Base-by-base conservation (phyloP, 2,888 invertebrate genomes). In the Tiphia femorata region DNA sequence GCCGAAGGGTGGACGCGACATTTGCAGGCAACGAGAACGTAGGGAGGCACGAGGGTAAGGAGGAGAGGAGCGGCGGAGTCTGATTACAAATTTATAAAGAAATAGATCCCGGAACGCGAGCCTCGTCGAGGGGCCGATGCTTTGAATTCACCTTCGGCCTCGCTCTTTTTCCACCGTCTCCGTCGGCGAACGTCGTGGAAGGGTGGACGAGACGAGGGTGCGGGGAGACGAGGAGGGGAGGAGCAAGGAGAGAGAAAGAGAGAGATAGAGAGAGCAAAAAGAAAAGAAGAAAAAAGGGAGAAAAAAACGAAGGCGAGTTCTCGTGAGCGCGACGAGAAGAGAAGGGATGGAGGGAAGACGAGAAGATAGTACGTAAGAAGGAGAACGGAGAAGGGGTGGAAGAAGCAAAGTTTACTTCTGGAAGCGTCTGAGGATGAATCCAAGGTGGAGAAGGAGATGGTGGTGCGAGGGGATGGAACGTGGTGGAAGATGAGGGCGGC, bases 51-150 rank as follows among this genome's bases (percentile, higher is more conserved):
- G 44, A 41, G 59, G 55, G 19, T n/a, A 17, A 40, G 38, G 27
- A 47, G 41, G 49, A 57, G 48, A 37, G 25, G n/a, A 38, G 40
- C 30, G n/a, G 44, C 63, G 53, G 62, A 67, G 64, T 69, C 68
- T 73, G 71, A 74, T 76, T 75, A 75, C 57, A 65, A 74, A 76
- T 76, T 77, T 71, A 76, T 72, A 70, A 73, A 74, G 67, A 75
- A 72, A 72, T 64, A 71, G 66, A 72, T 73, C 70, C 67, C 51
- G 59, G 57, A 66, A 72, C 56, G 64, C 47, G 57, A 35, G 46
- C 21, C 49, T 48, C 21, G 19, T 21, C 2, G 14, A 19, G 16
- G 49, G 40, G 21, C 49, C 56, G 52, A 64, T 38, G 58, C 52
- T 63, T 66, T 67, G 62, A 66, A 59, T 60, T 73, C 63, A 65